Percentiles rank a stretch among this genome's conserved stretches.
These are phyloP conservation scores for Leptobrachium ailaonicum DNA, from an alignment of 2,113 vertebrate species.

Conservation along the genomic window DNA sequence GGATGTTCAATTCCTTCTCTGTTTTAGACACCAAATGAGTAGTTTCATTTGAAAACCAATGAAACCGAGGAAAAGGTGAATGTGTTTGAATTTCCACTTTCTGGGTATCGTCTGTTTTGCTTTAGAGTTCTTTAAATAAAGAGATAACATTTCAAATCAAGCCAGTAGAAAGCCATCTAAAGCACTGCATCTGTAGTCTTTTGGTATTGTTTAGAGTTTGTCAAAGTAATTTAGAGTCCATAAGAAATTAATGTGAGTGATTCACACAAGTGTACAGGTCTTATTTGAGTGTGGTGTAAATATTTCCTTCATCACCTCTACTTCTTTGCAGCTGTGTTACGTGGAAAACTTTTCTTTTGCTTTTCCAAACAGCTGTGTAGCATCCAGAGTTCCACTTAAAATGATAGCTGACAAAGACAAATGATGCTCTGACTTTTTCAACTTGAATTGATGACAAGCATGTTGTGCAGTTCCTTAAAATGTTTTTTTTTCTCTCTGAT, in stretches of 20 bases:
- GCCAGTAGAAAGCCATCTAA: background rate
- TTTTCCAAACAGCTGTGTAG: slow-evolving; percentile 56
- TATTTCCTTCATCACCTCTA: slow-evolving; percentile 69
- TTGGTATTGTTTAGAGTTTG: slow-evolving; percentile 13
- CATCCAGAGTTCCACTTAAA: slow-evolving; percentile 31
- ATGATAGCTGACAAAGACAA: slow-evolving; percentile 38
- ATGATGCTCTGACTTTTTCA: background rate
- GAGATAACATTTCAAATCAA: background rate
- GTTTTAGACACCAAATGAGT: too few relatives aligned
- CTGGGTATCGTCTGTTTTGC: background rate
- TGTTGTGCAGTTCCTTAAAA: background rate
- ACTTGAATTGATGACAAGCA: background rate
- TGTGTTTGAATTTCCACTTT: background rate
- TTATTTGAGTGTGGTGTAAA: slow-evolving; percentile 71
- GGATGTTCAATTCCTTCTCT: too few relatives aligned
- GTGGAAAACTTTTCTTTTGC: slow-evolving; percentile 70
- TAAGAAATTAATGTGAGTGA: slow-evolving; percentile 74
- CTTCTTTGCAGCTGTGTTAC: slow-evolving; percentile 64
- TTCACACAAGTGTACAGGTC: slow-evolving; percentile 71
- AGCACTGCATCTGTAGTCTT: background rate
- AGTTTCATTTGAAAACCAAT: too few relatives aligned
- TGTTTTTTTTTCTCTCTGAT: background rate
- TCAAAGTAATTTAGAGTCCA: slow-evolving; percentile 37
- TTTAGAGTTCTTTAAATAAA: background rate
- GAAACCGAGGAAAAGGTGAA: background rate